Conservation (phyloP, 1,140 invertebrate species). For the Schlechtendalia chinensis region DNA sequence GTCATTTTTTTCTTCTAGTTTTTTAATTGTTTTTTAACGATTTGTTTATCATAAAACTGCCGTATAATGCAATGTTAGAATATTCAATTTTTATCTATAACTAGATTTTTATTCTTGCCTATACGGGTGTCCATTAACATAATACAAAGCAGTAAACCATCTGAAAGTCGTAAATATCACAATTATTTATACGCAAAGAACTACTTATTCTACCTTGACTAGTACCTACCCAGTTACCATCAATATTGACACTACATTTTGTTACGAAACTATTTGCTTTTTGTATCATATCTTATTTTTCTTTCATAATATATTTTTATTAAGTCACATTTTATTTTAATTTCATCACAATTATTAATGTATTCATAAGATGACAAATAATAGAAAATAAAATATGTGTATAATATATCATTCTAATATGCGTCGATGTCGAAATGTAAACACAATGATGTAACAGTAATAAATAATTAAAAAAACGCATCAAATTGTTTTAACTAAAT, state of each 20-base stretch:
- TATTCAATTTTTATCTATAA: neutral
- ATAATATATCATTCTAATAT: neutral
- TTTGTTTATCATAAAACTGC: neutral
- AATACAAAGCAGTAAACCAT: neutral
- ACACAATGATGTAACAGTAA: no score
- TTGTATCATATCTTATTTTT: neutral
- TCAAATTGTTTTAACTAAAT: no score
- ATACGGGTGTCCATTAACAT: no score
- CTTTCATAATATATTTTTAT: slow-evolving; percentile 1
- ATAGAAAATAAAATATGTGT: neutral
- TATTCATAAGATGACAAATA: neutral
- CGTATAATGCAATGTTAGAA: neutral
- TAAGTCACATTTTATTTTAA: neutral
- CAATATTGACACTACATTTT: neutral
- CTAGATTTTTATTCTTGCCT: neutral
- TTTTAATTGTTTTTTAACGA: slow-evolving; percentile 9
- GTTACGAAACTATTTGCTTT: slow-evolving; percentile 1
- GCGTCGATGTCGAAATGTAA: neutral
- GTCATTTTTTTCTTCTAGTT: neutral
- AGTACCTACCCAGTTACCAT: no score
- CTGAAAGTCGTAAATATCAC: neutral
- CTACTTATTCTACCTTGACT: neutral
- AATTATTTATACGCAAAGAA: neutral
- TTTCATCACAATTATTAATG: neutral
- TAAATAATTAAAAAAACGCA: no score